These are phyloP conservation scores for Crotalus helleri DNA, from an alignment of 2,113 vertebrate genomes.

Conservation along the genomic window DNA sequence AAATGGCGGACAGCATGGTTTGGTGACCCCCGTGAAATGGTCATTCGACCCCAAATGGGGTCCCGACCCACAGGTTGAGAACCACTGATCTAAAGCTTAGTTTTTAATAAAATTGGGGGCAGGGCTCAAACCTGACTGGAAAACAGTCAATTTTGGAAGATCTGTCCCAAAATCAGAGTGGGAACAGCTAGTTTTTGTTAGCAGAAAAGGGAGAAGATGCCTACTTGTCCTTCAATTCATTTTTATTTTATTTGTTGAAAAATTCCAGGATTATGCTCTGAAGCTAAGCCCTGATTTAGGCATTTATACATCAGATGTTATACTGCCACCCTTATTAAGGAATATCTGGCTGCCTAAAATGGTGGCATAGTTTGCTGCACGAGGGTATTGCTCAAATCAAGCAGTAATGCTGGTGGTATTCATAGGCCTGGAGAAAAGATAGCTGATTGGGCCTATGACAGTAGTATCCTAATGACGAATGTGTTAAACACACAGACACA, in stretches of 20 bases:
- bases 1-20: too few relatives aligned
- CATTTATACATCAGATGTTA: not conserved
- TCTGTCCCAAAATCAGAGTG: not conserved
- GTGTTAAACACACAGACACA: not conserved
- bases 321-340: not conserved
- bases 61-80: too few relatives aligned
- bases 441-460: conserved; percentile 28
- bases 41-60: too few relatives aligned
- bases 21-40: too few relatives aligned
- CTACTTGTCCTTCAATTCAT: not conserved
- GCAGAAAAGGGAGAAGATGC: not conserved
- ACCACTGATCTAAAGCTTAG: not conserved
- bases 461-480: conserved; percentile 17
- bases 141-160: not conserved
- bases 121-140: not conserved
- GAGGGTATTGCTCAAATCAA: not conserved
- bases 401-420: not conserved
- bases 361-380: not conserved
- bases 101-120: not conserved
- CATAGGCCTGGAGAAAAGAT: conserved; percentile 16
- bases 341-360: not conserved
- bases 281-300: not conserved
- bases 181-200: not conserved
- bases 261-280: not conserved
- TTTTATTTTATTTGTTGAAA: not conserved